Base-by-base conservation (phyloP, 2,888 invertebrate species). In the Dascillus cervinus region DNA sequence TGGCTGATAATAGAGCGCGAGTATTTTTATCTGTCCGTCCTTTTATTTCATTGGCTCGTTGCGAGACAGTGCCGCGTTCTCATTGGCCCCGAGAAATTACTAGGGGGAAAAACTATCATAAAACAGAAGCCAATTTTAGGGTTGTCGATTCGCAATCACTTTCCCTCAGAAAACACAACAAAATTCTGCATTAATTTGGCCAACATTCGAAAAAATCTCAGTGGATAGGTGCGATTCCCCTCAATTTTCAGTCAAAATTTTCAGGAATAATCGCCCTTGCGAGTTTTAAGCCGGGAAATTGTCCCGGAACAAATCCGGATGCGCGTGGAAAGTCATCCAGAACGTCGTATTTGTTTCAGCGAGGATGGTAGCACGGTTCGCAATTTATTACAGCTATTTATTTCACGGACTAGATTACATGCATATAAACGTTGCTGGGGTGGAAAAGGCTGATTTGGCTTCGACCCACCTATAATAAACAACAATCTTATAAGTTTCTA, bases 321-420 rank as follows among this genome's bases (percentile, higher is more conserved):
- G n/a, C n/a, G n/a, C n/a, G n/a, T n/a, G 9, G 26, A 41, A 49
- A 50, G 34, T 24, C 23, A 36, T 11, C 9, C 10, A 11, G 41
- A 39, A 26, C 26, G 30, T 4, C 22, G 15, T 33, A 26, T 31
- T n/a, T n/a, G n/a, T n/a, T n/a, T n/a, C n/a, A n/a, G n/a, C n/a
- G n/a, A 22, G 29, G 36, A 43, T 43, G 38, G 42, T 39, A 47
- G 50, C 46, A 40, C 47, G 46, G 47, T 49, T 84, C 1, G 80
- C 82, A 22, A 88, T 85, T 24, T 79, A 83, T 55, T 83, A 79
- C 54, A 79, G 61, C 58, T 86, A 86, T 56, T 82, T 83, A 5
- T 65, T 65, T 63, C 59, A 58, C 56, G 56, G 55, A 62, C 62
- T 60, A 65, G 65, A 65, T 65, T 65, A 65, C 64, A 62, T 63